Evolutionary conservation across 2,888 invertebrate genomes (phyloP).

Genomic region (Plebejus argus): DNA sequence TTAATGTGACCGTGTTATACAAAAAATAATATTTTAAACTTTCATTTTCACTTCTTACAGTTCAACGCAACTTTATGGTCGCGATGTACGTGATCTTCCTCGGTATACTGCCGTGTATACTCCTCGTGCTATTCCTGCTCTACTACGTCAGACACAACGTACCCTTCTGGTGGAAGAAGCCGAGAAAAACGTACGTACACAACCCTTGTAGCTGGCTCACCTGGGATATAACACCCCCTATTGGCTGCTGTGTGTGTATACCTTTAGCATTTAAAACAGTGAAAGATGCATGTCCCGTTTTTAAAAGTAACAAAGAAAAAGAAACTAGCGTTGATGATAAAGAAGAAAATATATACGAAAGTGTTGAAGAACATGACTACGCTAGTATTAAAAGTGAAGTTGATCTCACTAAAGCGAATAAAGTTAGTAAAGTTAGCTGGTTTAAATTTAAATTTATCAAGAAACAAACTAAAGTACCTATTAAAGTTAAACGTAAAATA

Average conservation of each 20-base stretch:
- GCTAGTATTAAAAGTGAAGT: conserved; percentile 37
- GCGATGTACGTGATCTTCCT: conserved; percentile 94
- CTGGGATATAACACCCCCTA: neutral
- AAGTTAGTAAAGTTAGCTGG: neutral
- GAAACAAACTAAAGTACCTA: conserved; percentile 35
- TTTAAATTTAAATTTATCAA: conserved; percentile 30
- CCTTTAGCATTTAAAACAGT: neutral
- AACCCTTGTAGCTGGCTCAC: neutral
- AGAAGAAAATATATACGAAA: conserved; percentile 41
- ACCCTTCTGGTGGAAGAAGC: conserved; percentile 75
- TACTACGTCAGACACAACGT: conserved; percentile 89
- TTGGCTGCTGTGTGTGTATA: neutral
- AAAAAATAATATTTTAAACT: conserved; percentile 34
- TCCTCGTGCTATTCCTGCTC: conserved; percentile 83
- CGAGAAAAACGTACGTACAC: conserved; percentile 75
- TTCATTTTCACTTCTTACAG: conserved; percentile 67
- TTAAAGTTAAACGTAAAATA: conserved; percentile 58
- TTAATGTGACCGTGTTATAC: no score
- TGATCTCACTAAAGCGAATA: conserved; percentile 33
- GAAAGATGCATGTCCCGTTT: neutral
- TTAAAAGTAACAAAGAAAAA: conserved; percentile 15
- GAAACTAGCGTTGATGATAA: conserved; percentile 22
- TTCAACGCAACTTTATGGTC: conserved; percentile 87
- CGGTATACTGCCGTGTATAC: conserved; percentile 88
- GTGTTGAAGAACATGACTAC: conserved; percentile 37